phyloP scores from a whole-genome alignment of 2,797 vertebrate genomes.

The Agapornis canus region DNA sequence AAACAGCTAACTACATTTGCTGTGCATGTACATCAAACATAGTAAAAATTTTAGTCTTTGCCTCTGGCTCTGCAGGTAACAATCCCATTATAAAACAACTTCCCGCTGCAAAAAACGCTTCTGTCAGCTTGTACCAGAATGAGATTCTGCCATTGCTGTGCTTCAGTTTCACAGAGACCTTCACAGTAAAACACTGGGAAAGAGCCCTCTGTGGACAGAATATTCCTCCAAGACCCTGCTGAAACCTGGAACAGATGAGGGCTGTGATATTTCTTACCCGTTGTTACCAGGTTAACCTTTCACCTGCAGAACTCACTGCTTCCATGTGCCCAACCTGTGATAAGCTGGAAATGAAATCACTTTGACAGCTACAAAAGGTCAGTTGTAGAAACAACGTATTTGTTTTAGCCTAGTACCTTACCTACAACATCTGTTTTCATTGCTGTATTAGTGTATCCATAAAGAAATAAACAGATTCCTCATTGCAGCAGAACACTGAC shows the following conservation, averaged over 20 bases:
- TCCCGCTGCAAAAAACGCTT: not conserved
- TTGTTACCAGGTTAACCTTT: slow-evolving; percentile 19
- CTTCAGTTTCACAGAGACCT: not conserved
- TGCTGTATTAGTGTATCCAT: not conserved
- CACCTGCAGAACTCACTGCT: not conserved
- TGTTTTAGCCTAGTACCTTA: slow-evolving; percentile 1
- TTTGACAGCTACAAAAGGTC: slow-evolving; percentile 59
- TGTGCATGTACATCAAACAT: rapidly evolving
- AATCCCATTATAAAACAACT: not conserved
- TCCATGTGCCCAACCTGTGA: not conserved
- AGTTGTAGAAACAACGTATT: not conserved
- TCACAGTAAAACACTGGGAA: not conserved
- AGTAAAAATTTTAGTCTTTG: not conserved
- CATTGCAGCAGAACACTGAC: rapidly evolving
- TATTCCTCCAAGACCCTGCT: not conserved
- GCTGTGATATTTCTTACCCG: not conserved
- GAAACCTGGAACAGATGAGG: not conserved
- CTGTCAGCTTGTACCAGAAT: not conserved
- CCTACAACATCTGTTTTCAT: not conserved
- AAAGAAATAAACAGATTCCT: not conserved
- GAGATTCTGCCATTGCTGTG: not conserved
- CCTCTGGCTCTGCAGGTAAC: not conserved
- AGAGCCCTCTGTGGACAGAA: not conserved
- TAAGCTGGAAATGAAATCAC: not conserved
- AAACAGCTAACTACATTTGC: not conserved